Base-by-base conservation (phyloP, 2,797 vertebrate species). In the Hydrocynus forskahlii region DNA sequence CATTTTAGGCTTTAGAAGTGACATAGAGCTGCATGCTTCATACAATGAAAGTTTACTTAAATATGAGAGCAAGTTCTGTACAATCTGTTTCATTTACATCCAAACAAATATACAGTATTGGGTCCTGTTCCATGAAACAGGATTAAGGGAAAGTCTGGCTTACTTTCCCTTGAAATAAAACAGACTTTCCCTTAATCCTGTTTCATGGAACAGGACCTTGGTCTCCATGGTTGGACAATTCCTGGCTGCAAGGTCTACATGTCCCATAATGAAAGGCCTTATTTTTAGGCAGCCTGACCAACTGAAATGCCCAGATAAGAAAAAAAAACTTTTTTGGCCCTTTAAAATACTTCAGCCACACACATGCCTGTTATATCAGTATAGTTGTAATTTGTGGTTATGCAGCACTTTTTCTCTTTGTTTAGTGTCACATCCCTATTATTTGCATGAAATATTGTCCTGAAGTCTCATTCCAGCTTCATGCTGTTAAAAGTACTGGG, bases 371-470 rank as follows among this genome's bases (percentile, higher is more conserved):
- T 29, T 57, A 4, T 21, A n/a, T 16, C 55, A 35, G 6, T 50
- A 70, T 7, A 70, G 12, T 16, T 35, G 14, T 23, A 19, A 59
- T 45, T 48, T 57, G 48, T 48, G 12, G 68, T 70, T 57, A 35
- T 17, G 73, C 67, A 43, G 5, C 52, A 80, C 19, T 45, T 60
- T 13, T 7, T 13, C 69, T 5, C 43, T 50, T 45, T 52, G 10
- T 43, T 35, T 76, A 67, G 10, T 76, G 57, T 72, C 54, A 67
- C 40, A 55, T 29, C 74, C 72, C 79, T 78, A 76, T 17, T 52
- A 81, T 79, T 86, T 83, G 76, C 81, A 76, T 79, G 9, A 76
- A 79, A 66, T 62, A 48, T 13, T 72, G 21, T 38, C 29, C 62
- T 55, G 19, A 76, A 54, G n/a, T 25, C 45, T 38, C 3, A 10